Conservation (phyloP, 1,140 invertebrate genomes). For the Drosophila pallidifrons region DNA sequence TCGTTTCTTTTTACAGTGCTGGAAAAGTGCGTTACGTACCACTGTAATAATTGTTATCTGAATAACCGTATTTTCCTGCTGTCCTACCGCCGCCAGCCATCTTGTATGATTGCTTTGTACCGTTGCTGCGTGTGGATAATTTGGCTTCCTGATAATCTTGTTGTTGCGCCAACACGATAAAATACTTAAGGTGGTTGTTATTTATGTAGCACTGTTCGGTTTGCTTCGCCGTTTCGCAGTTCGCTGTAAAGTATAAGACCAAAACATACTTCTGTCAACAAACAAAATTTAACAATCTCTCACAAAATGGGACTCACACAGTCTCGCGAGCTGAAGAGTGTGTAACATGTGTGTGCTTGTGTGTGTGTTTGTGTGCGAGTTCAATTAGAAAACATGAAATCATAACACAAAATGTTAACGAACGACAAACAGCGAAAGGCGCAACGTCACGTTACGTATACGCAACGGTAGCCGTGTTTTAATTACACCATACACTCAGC, state of each 20-base stretch:
- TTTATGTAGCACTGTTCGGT: conserved; percentile 48
- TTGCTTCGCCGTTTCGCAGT: conserved; percentile 11
- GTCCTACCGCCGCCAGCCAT: conserved; percentile 82
- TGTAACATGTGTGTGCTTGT: background rate
- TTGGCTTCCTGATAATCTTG: conserved; percentile 44
- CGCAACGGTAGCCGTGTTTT: conserved; percentile 62
- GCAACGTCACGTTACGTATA: conserved; percentile 66
- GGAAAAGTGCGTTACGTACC: conserved; percentile 57
- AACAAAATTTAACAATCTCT: background rate
- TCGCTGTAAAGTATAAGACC: background rate
- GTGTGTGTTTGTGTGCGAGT: conserved; percentile 14
- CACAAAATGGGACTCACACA: background rate
- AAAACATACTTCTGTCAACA: background rate
- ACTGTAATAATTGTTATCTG: conserved; percentile 82
- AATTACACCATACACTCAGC: conserved; percentile 54
- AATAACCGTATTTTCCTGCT: conserved; percentile 83
- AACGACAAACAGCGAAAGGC: conserved; percentile 31
- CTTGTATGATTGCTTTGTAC: conserved; percentile 67
- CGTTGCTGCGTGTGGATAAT: conserved; percentile 43
- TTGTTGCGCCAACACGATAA: conserved; percentile 35
- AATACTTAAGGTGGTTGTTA: conserved; percentile 45
- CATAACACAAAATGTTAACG: conserved; percentile 19
- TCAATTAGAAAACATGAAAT: conserved; percentile 50
- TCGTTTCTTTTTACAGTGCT: background rate
- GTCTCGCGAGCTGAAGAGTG: background rate